A percentile compares a stretch with the other conserved stretches of the same genome.
Conservation (phyloP, 2,797 vertebrate species). For the Meriones psammophilus region DNA sequence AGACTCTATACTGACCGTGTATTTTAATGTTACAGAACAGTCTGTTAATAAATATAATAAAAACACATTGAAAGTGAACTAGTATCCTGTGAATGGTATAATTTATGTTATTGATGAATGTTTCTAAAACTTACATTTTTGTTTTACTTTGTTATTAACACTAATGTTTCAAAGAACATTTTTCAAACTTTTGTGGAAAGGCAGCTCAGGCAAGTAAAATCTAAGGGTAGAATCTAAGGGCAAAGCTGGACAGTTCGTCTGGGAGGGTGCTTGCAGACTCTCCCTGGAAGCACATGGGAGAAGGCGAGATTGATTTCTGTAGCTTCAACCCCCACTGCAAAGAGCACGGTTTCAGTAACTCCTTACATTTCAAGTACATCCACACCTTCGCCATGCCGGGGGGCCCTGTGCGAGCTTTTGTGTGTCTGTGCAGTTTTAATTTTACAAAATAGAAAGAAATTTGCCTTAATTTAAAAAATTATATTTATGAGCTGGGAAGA, state of each 20-base stretch:
- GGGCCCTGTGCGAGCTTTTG: neutral
- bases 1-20: neutral
- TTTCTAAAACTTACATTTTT: neutral
- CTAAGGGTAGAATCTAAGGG: neutral
- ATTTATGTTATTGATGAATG: constrained; percentile 7
- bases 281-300: neutral
- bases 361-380: neutral
- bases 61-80: constrained; percentile 33
- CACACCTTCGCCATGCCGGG: neutral
- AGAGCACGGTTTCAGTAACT: neutral
- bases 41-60: constrained; percentile 34
- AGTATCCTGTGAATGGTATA: neutral
- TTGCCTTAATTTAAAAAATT: neutral
- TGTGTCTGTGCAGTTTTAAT: neutral
- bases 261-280: neutral
- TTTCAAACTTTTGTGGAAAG: neutral
- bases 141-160: constrained; percentile 34
- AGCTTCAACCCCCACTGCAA: neutral
- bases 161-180: neutral
- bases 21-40: neutral
- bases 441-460: constrained; percentile 1
- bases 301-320: neutral
- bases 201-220: neutral
- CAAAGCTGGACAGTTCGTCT: too few relatives aligned
- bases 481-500: neutral